These are phyloP conservation scores for Castor canadensis DNA, from an alignment of 2,113 vertebrate genomes.

Conservation along the genomic window DNA sequence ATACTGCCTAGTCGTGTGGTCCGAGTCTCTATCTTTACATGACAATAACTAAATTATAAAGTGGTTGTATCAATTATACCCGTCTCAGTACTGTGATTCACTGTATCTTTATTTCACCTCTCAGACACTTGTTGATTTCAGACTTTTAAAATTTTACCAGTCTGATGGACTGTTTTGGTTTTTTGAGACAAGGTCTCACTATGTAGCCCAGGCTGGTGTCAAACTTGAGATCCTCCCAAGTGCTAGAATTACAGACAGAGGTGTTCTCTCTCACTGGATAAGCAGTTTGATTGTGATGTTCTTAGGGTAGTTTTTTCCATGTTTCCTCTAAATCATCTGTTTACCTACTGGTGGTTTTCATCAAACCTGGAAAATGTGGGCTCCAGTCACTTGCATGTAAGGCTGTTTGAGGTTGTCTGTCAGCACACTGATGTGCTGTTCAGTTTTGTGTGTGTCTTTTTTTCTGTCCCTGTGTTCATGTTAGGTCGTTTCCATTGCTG, in stretches of 20 bases:
- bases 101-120: not conserved
- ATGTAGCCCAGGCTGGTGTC: not conserved
- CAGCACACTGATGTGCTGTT: too few relatives aligned
- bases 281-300: slow-evolving; percentile 7
- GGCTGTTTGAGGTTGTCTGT: not conserved
- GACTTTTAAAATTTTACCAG: not conserved
- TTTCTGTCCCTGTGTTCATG: not conserved
- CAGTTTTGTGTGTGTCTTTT: not conserved
- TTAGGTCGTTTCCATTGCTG: not conserved
- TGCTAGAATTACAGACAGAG: not conserved
- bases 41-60: not conserved
- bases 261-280: not conserved
- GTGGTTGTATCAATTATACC: not conserved
- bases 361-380: not conserved
- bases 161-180: not conserved
- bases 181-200: not conserved
- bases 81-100: not conserved
- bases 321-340: not conserved
- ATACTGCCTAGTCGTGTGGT: not conserved
- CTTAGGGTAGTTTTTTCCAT: not conserved
- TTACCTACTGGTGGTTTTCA: slow-evolving; percentile 35
- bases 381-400: not conserved
- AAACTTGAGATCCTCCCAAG: not conserved
- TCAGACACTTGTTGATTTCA: not conserved
- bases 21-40: not conserved